These are phyloP conservation scores for Garra rufa DNA, from an alignment of 2,113 vertebrate genomes.

Conservation along the genomic window DNA sequence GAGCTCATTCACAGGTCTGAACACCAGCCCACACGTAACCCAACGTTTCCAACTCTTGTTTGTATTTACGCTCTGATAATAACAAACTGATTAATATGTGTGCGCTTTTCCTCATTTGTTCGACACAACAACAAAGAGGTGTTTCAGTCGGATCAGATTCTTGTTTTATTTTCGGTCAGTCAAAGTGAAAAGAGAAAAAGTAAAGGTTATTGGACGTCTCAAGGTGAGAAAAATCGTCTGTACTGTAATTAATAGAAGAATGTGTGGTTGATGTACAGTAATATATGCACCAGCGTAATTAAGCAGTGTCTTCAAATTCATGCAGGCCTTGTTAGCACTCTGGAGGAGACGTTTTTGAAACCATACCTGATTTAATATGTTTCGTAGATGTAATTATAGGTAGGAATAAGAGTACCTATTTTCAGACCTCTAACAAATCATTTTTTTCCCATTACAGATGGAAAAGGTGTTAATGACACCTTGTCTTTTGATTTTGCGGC, in stretches of 20 bases:
- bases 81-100: not conserved
- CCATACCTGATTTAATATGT: slow-evolving; percentile 77
- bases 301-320: slow-evolving; percentile 68
- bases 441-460: slow-evolving; percentile 76
- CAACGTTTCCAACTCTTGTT: not conserved
- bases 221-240: slow-evolving; percentile 56
- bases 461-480: slow-evolving; percentile 80
- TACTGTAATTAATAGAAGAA: slow-evolving; percentile 70
- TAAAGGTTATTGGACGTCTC: slow-evolving; percentile 71
- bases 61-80: not conserved
- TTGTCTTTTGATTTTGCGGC: slow-evolving; percentile 76
- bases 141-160: slow-evolving; percentile 21
- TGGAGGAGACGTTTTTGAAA: slow-evolving; percentile 69
- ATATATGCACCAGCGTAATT: slow-evolving; percentile 75
- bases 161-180: slow-evolving; percentile 50
- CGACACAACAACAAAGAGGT: not conserved
- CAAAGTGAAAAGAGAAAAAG: slow-evolving; percentile 62
- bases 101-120: not conserved
- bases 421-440: slow-evolving; percentile 78
- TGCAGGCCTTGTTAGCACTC: slow-evolving; percentile 71
- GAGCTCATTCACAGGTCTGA: slow-evolving; percentile 26
- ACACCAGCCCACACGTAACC: slow-evolving; percentile 32
- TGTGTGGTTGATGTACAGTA: slow-evolving; percentile 65
- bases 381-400: slow-evolving; percentile 79
- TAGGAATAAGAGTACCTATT: slow-evolving; percentile 74